phyloP scores from a whole-genome alignment of 2,113 vertebrate genomes.

The Ahaetulla prasina region DNA sequence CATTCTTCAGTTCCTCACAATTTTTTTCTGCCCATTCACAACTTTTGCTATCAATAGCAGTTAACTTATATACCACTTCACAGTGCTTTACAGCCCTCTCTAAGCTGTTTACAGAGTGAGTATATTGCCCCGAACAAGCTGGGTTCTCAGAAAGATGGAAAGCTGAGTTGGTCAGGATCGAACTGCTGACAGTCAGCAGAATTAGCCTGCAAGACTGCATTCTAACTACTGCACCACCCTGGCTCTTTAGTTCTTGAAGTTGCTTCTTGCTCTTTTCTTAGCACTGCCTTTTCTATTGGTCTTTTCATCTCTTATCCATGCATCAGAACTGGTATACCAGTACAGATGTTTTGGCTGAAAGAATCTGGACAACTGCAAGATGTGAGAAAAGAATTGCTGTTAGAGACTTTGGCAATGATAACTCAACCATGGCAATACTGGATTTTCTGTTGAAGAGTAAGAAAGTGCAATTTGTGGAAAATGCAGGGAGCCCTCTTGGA shows the following conservation, averaged over 20 bases:
- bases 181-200: too few species aligned
- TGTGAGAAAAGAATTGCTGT: background rate
- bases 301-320: background rate
- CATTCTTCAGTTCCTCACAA: too few species aligned
- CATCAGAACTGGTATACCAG: background rate
- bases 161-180: too few species aligned
- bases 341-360: background rate
- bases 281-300: background rate
- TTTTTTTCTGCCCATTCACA: background rate
- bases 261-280: background rate
- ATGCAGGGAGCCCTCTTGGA: background rate
- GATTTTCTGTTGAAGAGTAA: background rate
- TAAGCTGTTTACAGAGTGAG: too few species aligned
- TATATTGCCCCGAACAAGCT: too few species aligned
- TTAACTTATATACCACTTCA: too few species aligned
- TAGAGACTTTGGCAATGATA: background rate
- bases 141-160: too few species aligned
- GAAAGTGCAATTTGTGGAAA: background rate
- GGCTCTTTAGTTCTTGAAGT: too few species aligned
- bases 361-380: background rate
- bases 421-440: background rate
- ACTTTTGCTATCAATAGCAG: background rate
- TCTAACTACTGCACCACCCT: too few species aligned
- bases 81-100: too few species aligned
- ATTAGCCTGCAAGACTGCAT: too few species aligned